Percentiles rank a stretch among this genome's conserved stretches.
Evolutionary conservation across 2,888 invertebrate species (phyloP).

Genomic region (Disparrhopalites patrizii): DNA sequence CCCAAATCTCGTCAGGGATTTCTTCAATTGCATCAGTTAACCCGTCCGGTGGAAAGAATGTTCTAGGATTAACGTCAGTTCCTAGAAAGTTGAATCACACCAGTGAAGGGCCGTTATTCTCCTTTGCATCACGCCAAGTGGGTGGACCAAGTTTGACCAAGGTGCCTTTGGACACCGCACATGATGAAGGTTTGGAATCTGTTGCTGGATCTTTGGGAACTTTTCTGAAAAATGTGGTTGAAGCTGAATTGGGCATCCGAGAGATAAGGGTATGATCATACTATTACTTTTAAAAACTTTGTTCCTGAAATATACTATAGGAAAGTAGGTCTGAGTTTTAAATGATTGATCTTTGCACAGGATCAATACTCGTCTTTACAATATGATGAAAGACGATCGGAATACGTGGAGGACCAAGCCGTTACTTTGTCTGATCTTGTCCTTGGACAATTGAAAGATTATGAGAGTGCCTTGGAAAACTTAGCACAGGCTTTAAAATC

Average conservation of each 20-base stretch:
- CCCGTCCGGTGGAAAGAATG: too few relatives aligned
- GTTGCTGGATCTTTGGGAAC: slow-evolving; percentile 10
- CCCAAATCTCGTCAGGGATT: too few relatives aligned
- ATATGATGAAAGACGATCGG: slow-evolving; percentile 21
- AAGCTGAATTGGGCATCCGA: slow-evolving; percentile 27
- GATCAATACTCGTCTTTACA: slow-evolving; percentile 25
- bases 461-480: slow-evolving; percentile 29
- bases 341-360: slow-evolving; percentile 6
- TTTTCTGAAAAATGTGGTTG: slow-evolving; percentile 25
- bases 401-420: slow-evolving; percentile 25
- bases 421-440: slow-evolving; percentile 24
- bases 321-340: neutral
- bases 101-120: too few relatives aligned
- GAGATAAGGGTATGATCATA: slow-evolving; percentile 21
- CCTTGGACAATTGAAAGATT: slow-evolving; percentile 25
- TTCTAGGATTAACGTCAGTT: too few relatives aligned
- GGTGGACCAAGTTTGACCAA: too few relatives aligned
- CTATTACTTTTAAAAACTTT: neutral
- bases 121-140: too few relatives aligned
- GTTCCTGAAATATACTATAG: neutral
- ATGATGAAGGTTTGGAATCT: neutral
- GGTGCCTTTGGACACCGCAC: too few relatives aligned
- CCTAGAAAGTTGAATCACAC: too few relatives aligned
- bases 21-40: too few relatives aligned
- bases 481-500: slow-evolving; percentile 29